Conservation (phyloP, 2,797 vertebrate genomes). For the Acropternis orthonyx region DNA sequence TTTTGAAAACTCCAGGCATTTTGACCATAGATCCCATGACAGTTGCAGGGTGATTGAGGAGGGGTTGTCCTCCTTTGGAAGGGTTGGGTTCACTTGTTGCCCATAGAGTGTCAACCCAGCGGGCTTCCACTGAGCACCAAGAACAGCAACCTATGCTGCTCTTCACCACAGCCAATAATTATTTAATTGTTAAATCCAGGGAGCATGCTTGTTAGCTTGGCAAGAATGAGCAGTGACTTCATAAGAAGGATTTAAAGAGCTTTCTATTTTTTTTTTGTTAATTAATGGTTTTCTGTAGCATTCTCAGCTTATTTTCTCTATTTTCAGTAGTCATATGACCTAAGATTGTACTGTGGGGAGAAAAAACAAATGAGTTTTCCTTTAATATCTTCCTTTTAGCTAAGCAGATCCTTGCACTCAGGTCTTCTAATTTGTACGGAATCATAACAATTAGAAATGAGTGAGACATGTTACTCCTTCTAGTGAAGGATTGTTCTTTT, state of each 20-base stretch:
- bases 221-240: not conserved
- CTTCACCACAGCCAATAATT: not conserved
- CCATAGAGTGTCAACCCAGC: not conserved
- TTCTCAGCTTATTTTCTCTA: constrained; percentile 65
- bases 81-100: not conserved
- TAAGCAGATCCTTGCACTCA: not conserved
- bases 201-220: not conserved
- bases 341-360: not conserved
- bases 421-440: constrained; percentile 41
- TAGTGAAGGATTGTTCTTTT: not conserved
- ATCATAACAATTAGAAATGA: not conserved
- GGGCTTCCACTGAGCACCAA: not conserved
- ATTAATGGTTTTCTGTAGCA: constrained; percentile 19
- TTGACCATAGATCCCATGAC: not conserved
- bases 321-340: constrained; percentile 58
- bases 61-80: not conserved
- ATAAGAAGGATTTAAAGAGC: constrained; percentile 30
- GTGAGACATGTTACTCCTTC: not conserved
- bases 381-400: not conserved
- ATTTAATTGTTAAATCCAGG: not conserved
- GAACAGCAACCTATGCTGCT: not conserved
- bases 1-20: not conserved
- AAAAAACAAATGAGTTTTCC: not conserved
- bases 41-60: not conserved
- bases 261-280: not conserved